phyloP scores from a whole-genome alignment of 2,888 invertebrate species.

The Pheosia gnoma region DNA sequence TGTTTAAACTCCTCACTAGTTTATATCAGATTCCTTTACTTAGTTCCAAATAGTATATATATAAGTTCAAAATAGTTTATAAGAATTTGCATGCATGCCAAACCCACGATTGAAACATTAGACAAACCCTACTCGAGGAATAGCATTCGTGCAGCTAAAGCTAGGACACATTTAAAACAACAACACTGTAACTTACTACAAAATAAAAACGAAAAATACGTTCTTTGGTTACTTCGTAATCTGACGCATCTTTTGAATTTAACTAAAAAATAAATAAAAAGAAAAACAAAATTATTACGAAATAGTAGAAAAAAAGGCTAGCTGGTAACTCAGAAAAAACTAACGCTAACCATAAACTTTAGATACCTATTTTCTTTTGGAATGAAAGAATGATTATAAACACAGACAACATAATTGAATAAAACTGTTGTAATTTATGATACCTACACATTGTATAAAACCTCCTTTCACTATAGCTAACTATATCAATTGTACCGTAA shows the following conservation, averaged over 20 bases:
- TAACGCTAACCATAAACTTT: not conserved
- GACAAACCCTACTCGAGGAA: constrained; percentile 2
- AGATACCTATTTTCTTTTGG: too few relatives aligned
- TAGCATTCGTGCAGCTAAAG: constrained; percentile 14
- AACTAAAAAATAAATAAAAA: constrained; percentile 50
- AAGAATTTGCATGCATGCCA: too few relatives aligned
- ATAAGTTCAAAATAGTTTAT: too few relatives aligned
- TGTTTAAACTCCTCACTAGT: not conserved
- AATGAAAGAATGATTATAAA: too few relatives aligned
- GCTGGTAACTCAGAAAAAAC: not conserved
- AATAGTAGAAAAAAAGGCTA: not conserved
- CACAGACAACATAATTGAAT: too few relatives aligned
- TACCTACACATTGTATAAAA: too few relatives aligned
- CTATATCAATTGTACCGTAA: too few relatives aligned
- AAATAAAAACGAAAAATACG: constrained; percentile 55
- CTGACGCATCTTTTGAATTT: constrained; percentile 55
- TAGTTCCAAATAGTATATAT: too few relatives aligned
- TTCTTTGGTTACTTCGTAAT: constrained; percentile 54
- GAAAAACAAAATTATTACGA: constrained; percentile 10
- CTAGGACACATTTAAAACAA: constrained; percentile 36
- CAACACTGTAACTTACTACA: constrained; percentile 60
- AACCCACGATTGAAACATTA: too few relatives aligned
- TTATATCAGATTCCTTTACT: too few relatives aligned
- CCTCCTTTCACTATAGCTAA: too few relatives aligned
- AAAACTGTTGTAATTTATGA: too few relatives aligned